Conservation (phyloP, 2,888 invertebrate genomes). For the Pheosia tremula region DNA sequence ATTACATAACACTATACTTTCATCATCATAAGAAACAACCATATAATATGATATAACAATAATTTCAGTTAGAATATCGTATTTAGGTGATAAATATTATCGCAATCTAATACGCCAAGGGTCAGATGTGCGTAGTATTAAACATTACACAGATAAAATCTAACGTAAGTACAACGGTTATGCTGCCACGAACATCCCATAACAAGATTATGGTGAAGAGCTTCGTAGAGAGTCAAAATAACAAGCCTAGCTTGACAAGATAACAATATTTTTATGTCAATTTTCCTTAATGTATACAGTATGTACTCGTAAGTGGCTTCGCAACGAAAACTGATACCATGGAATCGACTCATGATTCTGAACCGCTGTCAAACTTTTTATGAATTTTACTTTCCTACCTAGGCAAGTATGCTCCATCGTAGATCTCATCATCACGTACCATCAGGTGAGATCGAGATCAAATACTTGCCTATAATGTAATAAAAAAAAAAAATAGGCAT, state of each 20-base stretch:
- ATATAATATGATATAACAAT: neutral
- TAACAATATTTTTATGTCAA: neutral
- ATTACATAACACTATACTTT: too few relatives aligned
- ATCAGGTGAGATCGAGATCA: too few relatives aligned
- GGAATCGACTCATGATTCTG: too few relatives aligned
- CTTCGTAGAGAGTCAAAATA: slow-evolving; percentile 1
- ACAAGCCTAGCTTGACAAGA: neutral
- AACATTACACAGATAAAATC: slow-evolving; percentile 1
- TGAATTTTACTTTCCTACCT: too few relatives aligned
- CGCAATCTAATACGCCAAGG: neutral
- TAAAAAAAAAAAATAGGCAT: too few relatives aligned
- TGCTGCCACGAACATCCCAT: neutral
- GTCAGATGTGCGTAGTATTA: neutral
- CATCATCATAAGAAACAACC: neutral
- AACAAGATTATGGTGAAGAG: neutral
- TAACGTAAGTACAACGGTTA: neutral
- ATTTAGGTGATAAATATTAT: neutral
- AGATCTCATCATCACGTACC: too few relatives aligned
- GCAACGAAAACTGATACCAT: too few relatives aligned
- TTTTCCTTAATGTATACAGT: neutral
- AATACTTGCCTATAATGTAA: too few relatives aligned
- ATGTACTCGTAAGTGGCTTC: too few relatives aligned
- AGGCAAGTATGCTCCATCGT: too few relatives aligned
- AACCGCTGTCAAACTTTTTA: too few relatives aligned
- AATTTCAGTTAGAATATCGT: neutral